Percentiles rank a stretch among this genome's conserved stretches.
Evolutionary conservation across 1,140 invertebrate species (phyloP).

Genomic region (Drosophila chauvacae): DNA sequence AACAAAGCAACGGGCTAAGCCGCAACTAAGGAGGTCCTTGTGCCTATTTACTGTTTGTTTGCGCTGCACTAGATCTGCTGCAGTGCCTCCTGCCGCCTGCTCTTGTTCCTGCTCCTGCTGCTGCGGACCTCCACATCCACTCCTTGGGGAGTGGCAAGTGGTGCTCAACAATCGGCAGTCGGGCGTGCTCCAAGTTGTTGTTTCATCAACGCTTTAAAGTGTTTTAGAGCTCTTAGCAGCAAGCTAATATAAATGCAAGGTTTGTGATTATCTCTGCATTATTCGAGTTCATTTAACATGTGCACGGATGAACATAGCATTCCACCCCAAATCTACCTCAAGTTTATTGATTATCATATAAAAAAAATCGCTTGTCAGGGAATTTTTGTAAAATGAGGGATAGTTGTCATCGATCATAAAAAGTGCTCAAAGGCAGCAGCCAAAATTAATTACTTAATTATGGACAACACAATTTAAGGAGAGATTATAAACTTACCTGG

Average conservation of each 20-base stretch:
- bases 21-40: constrained; percentile 62
- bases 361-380: constrained; percentile 12
- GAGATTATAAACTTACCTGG: not conserved
- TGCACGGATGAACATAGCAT: not conserved
- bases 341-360: too few relatives aligned
- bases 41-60: constrained; percentile 76
- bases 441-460: constrained; percentile 5
- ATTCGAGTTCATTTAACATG: constrained; percentile 13
- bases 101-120: not conserved
- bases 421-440: not conserved
- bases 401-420: constrained; percentile 3
- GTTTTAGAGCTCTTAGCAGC: not conserved
- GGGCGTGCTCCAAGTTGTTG: constrained; percentile 41
- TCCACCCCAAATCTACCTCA: constrained; percentile 2
- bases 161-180: constrained; percentile 42
- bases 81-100: constrained; percentile 10
- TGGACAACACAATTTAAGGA: not conserved
- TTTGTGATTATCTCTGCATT: not conserved
- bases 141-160: constrained; percentile 18
- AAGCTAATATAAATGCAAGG: not conserved
- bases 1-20: constrained; percentile 54
- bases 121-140: not conserved
- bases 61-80: constrained; percentile 60
- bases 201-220: constrained; percentile 51
- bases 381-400: constrained; percentile 11